These are phyloP conservation scores for Rhizoglyphus robini DNA, from an alignment of 1,140 invertebrate genomes.

Conservation along the genomic window DNA sequence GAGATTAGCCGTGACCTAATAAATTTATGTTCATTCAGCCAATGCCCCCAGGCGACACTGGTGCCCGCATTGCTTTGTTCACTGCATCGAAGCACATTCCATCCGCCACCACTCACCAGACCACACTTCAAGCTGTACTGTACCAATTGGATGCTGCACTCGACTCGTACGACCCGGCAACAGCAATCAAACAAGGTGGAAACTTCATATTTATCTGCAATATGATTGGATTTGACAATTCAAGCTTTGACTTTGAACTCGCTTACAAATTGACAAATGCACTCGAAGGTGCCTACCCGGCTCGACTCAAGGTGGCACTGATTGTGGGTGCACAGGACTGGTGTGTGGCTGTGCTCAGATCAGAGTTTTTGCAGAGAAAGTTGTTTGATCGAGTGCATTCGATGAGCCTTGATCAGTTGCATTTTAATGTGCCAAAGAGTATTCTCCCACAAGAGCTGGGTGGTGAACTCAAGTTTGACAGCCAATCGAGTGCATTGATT, in stretches of 20 bases:
- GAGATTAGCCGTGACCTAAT: background rate
- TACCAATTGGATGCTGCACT: slow-evolving; percentile 88
- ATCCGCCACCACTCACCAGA: slow-evolving; percentile 67
- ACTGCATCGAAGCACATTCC: slow-evolving; percentile 81
- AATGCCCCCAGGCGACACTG: no score
- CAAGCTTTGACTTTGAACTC: slow-evolving; percentile 87
- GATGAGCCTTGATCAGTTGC: slow-evolving; percentile 61
- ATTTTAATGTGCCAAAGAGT: slow-evolving; percentile 44
- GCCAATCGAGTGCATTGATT: background rate
- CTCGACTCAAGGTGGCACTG: slow-evolving; percentile 87
- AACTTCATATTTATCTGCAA: slow-evolving; percentile 97
- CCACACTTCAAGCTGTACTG: slow-evolving; percentile 79
- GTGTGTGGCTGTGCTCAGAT: slow-evolving; percentile 89
- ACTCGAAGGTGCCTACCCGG: slow-evolving; percentile 89
- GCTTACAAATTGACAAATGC: slow-evolving; percentile 92
- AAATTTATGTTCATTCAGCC: slow-evolving; percentile 36
- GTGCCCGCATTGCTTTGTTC: slow-evolving; percentile 91
- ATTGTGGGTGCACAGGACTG: slow-evolving; percentile 92
- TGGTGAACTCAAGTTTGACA: slow-evolving; percentile 60
- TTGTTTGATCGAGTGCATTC: slow-evolving; percentile 83
- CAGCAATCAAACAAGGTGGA: slow-evolving; percentile 84
- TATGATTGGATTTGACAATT: slow-evolving; percentile 82
- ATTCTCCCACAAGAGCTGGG: slow-evolving; percentile 71
- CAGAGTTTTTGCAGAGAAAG: slow-evolving; percentile 93
- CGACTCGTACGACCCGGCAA: slow-evolving; percentile 68